Base-by-base conservation (phyloP, 2,797 vertebrate genomes). In the Pelochelys cantorii region DNA sequence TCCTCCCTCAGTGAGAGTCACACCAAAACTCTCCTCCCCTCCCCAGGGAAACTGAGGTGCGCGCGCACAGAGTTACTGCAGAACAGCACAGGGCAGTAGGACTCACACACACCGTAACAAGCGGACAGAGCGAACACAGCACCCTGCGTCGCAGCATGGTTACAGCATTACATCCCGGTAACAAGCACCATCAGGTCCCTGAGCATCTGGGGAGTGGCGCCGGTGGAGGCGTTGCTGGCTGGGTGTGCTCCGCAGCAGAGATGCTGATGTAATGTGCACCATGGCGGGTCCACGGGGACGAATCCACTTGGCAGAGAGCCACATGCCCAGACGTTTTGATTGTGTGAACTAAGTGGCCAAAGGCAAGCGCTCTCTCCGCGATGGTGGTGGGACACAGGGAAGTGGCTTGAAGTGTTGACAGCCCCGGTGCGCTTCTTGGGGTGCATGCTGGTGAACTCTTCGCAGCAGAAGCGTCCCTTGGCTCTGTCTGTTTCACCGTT, bases 391-490 rank as follows among this genome's bases (percentile, higher is more conserved):
- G 98, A 92, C 94, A 95, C 79, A 81, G 90, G 87, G 91, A 90
- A 92, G 62, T 92, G 79, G 91, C 91, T 95, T 91, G 94, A 97
- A 95, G 92, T 96, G 95, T 97, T 98, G 97, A 97, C 96, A 82
- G 96, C 87, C 93, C 59, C 94, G 81, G 82, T 96, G 88, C 78
- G 86, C 90, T 94, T 96, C 89, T 93, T 94, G 86, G 88, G 88
- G 89, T 95, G 89, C 82, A 71, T 97, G 94, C 97, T 97, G 97
- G 95, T 97, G 96, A 96, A 96, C 96, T 93, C 84, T 90, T 87
- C 87, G 84, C 88, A 80, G 90, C 42, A 95, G 95, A 96, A 96
- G 96, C 96, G 95, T 79, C 56, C 78, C 23, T 4, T 65, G 91
- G 87, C 95, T 96, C 97, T 93, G 93, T 97, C 97, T 95, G 80